Conservation (phyloP, 2,888 invertebrate species). For the Sicus ferrugineus region DNA sequence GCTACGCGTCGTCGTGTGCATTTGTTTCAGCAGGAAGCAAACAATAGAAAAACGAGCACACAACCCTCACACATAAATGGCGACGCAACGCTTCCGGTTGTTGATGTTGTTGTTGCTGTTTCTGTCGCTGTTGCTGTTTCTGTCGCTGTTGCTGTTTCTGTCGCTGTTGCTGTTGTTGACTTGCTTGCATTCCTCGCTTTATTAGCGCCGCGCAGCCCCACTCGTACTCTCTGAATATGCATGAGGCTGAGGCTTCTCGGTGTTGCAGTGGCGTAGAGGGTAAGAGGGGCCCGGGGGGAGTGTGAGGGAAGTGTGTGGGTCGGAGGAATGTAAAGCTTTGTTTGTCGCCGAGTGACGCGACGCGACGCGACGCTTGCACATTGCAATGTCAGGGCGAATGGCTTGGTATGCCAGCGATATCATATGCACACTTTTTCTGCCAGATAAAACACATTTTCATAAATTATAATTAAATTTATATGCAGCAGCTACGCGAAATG, state of each 20-base stretch:
- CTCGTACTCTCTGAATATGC: background rate
- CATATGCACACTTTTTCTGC: constrained; percentile 20
- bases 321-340: too few relatives aligned
- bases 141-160: background rate
- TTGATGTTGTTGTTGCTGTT: background rate
- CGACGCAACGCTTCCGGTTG: background rate
- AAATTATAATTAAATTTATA: constrained; percentile 49
- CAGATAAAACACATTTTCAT: constrained; percentile 48
- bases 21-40: constrained; percentile 19
- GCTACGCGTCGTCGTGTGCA: background rate
- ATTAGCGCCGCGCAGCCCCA: background rate
- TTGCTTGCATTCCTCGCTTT: background rate
- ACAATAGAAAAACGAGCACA: constrained; percentile 28
- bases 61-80: constrained; percentile 19
- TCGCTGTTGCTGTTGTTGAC: background rate
- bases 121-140: background rate
- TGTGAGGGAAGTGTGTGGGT: background rate
- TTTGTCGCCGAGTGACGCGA: too few relatives aligned
- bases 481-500: constrained; percentile 38
- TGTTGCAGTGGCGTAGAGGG: background rate
- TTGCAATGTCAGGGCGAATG: constrained; percentile 3
- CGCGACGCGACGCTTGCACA: constrained; percentile 10
- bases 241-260: background rate
- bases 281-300: background rate
- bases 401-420: constrained; percentile 24